Percentiles rank a stretch among this genome's conserved stretches.
Conservation (phyloP, 2,797 vertebrate genomes). For the Cercopithecus petaurista region DNA sequence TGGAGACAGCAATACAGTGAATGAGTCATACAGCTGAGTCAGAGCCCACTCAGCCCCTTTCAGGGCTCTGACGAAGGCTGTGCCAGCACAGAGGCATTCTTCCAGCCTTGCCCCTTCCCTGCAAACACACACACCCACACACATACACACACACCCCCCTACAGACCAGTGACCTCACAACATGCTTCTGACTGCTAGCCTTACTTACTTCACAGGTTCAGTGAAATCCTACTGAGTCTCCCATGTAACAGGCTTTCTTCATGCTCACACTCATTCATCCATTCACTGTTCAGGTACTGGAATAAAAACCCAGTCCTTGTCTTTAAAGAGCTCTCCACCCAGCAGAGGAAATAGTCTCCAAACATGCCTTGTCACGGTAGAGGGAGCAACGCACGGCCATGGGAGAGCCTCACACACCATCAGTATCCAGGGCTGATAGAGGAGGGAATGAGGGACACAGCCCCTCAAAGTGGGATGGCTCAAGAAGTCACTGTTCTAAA, state of each 20-base stretch:
- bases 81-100: not conserved
- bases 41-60: constrained; percentile 72
- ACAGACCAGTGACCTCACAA: constrained; percentile 13
- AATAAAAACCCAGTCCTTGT: not conserved
- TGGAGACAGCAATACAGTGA: not conserved
- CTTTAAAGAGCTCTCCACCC: not conserved
- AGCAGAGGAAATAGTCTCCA: not conserved
- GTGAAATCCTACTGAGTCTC: not conserved
- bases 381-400: not conserved
- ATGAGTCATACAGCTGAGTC: constrained; percentile 78
- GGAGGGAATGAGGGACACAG: not conserved
- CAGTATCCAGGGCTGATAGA: not conserved
- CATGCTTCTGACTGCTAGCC: not conserved
- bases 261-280: not conserved
- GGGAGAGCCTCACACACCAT: not conserved
- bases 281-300: not conserved
- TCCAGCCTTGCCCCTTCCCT: not conserved
- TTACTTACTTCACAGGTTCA: not conserved
- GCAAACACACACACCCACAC: not conserved
- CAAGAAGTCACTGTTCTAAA: not conserved
- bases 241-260: not conserved
- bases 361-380: not conserved
- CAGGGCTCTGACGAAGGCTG: constrained; percentile 61
- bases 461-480: not conserved
- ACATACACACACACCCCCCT: not conserved